Percentiles rank a stretch among this genome's conserved stretches.
phyloP scores from a whole-genome alignment of 1,140 invertebrate genomes.

The Colletes gigas region DNA sequence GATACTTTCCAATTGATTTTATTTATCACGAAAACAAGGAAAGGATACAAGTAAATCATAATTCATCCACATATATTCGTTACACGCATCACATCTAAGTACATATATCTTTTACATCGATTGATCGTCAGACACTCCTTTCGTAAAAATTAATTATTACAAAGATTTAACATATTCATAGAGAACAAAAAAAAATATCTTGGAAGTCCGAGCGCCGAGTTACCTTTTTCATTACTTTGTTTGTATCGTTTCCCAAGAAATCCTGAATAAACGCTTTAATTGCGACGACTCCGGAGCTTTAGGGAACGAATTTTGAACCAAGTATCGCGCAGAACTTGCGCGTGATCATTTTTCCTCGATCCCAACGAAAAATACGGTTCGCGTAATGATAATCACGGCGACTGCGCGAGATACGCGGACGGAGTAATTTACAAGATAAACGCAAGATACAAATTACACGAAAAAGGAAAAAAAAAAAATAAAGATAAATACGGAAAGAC shows the following conservation, averaged over 20 bases:
- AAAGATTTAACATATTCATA: neutral
- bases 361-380: neutral
- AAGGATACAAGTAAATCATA: neutral
- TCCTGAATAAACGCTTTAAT: neutral
- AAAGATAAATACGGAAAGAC: neutral
- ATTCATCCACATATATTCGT: neutral
- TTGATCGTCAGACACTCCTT: neutral
- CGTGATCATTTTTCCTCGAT: neutral
- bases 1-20: too few relatives aligned
- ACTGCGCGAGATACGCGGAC: neutral
- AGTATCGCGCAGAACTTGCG: neutral
- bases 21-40: neutral
- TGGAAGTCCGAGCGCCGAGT: neutral
- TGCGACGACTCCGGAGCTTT: neutral
- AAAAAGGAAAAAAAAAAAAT: neutral
- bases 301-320: neutral
- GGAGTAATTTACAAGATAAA: slow-evolving; percentile 19
- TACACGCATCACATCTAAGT: slow-evolving; percentile 1
- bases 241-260: neutral
- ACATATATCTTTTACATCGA: neutral
- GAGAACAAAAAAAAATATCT: neutral
- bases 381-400: neutral
- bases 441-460: neutral
- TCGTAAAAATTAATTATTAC: neutral
- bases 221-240: neutral